Evolutionary conservation across 1,140 invertebrate species (phyloP), one percentile per base, ranked within the genome.

Genomic region (Pararge aegeria): DNA sequence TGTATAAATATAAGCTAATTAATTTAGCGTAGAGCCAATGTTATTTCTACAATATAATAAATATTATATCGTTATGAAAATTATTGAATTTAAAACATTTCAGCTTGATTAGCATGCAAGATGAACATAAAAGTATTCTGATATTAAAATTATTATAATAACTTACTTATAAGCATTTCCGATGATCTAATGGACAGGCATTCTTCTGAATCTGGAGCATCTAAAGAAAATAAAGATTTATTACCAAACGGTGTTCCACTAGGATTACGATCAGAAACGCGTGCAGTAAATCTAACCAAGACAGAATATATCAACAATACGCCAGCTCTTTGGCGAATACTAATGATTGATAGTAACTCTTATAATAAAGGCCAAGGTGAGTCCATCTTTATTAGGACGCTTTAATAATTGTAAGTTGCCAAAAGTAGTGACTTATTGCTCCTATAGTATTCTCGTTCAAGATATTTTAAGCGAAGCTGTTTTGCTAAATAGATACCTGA

Each of bases 351-450:
- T 86, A 54, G 64, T 63, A 68, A 73, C 69, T 77, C 66, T 80
- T 80, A 75, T 78, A 80, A 76, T 79, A 83, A 83, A 75, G 70
- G 83, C 78, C 83, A 86, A 82, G 83, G 73, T 59, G 75, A 64
- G 48, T 61, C 68, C 70, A 66, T 75, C 73, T 83, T 80, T 73
- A 78, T 73, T 78, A 53, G 68, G 76, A 66, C 68, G 74, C 70
- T 68, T 68, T 75, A 70, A 74, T 66, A 67, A 63, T 62, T 56
- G 49, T n/a, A 54, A 64, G 51, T 65, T 83, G 82, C 79, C 80
- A 83, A 65, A 50, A 30, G 13, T 34, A 34, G 50, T 80, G 75
- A 81, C 34, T 78, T 79, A 82, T 78, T 37, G 53, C 54, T 12
- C 21, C 29, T 34, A 34, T 24, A 42, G 18, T 51, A 61, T 50